phyloP scores from a whole-genome alignment of 37 sponge, comb jelly and placozoan species.

The Tethya wilhelma region DNA sequence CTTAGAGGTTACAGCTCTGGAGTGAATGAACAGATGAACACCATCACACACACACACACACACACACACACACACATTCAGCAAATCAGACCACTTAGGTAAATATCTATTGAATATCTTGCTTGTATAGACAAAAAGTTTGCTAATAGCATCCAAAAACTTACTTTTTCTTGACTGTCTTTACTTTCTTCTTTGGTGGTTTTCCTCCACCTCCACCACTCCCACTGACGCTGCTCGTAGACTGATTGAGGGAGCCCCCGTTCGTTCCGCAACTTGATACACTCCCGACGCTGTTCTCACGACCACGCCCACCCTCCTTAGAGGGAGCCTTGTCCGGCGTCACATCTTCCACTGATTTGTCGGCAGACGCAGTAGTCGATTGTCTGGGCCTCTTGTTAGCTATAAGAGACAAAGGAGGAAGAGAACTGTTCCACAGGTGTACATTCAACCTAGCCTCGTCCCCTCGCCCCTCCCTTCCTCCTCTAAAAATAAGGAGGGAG shows the following conservation, averaged over 20 bases:
- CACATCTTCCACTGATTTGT: background rate
- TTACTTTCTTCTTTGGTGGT: constrained; percentile 60
- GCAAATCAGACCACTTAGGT: too few relatives aligned
- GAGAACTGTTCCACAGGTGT: background rate
- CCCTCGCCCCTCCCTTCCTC: too few relatives aligned
- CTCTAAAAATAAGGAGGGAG: too few relatives aligned
- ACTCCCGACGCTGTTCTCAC: constrained; percentile 20
- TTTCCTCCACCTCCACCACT: constrained; percentile 10
- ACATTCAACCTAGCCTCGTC: background rate
- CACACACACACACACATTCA: too few relatives aligned
- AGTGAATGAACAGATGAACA: background rate
- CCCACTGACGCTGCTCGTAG: background rate
- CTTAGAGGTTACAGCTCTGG: background rate
- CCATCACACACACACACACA: background rate
- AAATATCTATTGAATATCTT: too few relatives aligned
- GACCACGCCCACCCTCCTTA: constrained; percentile 3
- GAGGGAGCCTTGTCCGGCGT: constrained; percentile 24
- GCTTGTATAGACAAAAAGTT: background rate
- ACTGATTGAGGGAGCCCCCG: background rate
- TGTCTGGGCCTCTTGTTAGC: constrained; percentile 23
- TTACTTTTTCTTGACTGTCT: constrained; percentile 60
- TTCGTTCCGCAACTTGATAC: background rate
- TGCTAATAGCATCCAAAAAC: background rate
- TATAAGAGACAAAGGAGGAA: background rate
- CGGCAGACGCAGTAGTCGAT: background rate